These are phyloP conservation scores for Sarotherodon lohbergeri DNA, from an alignment of 2,113 vertebrate species.

Conservation along the genomic window DNA sequence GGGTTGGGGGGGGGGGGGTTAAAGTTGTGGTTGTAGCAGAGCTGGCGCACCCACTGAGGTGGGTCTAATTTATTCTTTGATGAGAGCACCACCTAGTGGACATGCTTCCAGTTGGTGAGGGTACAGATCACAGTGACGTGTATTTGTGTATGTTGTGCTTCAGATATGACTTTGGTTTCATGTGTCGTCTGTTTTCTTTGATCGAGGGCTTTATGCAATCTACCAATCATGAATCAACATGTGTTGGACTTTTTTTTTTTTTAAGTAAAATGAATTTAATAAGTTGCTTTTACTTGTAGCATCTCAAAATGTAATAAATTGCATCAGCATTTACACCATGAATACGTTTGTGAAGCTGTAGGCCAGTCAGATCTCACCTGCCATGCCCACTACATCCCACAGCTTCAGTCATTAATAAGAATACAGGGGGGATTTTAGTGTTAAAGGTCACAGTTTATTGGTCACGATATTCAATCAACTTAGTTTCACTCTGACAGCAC, in stretches of 20 bases:
- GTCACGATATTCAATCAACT: not conserved
- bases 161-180: not conserved
- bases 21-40: constrained; percentile 1
- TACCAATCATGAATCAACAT: constrained; percentile 27
- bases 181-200: constrained; percentile 16
- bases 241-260: constrained; percentile 43
- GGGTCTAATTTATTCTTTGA: constrained; percentile 26
- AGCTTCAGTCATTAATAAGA: not conserved
- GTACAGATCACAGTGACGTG: not conserved
- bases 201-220: constrained; percentile 58
- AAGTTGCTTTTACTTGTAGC: constrained; percentile 35
- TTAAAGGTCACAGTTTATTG: not conserved
- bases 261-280: constrained; percentile 18
- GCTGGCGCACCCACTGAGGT: not conserved
- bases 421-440: rapidly evolving
- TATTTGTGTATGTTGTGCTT: constrained; percentile 24
- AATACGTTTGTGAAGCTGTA: not conserved
- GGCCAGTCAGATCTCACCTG: not conserved
- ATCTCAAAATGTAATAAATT: constrained; percentile 52
- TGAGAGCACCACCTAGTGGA: constrained; percentile 54
- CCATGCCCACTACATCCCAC: rapidly evolving
- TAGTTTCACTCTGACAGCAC: not conserved
- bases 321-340: constrained; percentile 26
- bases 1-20: too few species aligned
- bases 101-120: not conserved